Evolutionary conservation across 2,888 invertebrate genomes (phyloP).

Genomic region (Idaea biselata): DNA sequence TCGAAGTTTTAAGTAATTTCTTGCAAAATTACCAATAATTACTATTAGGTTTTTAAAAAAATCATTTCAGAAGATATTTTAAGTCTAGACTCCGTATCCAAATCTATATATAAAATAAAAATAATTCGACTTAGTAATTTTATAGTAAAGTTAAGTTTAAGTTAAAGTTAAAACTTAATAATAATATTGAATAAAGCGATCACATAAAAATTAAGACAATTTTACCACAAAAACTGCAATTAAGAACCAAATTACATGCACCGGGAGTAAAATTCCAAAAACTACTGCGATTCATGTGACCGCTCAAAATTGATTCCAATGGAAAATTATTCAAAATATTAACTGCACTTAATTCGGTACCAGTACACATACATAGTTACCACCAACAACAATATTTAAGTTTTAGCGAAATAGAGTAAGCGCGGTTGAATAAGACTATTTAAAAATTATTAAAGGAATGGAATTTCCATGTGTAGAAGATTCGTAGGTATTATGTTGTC

Average conservation of each 20-base stretch:
- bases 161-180: not conserved
- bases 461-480: too few relatives aligned
- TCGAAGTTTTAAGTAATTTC: too few relatives aligned
- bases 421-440: not conserved
- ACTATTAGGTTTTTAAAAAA: too few relatives aligned
- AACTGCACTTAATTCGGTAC: conserved; percentile 31
- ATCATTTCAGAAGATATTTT: too few relatives aligned
- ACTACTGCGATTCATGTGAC: conserved; percentile 1
- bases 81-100: too few relatives aligned
- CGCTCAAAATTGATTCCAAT: conserved; percentile 26
- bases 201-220: not conserved
- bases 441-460: too few relatives aligned
- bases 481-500: too few relatives aligned
- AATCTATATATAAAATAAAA: too few relatives aligned
- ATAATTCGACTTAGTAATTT: too few relatives aligned
- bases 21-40: too few relatives aligned
- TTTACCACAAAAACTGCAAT: not conserved
- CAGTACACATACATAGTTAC: conserved; percentile 2
- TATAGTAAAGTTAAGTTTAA: not conserved
- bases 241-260: not conserved
- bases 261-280: conserved; percentile 2
- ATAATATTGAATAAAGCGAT: not conserved
- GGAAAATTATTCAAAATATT: conserved; percentile 30
- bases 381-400: not conserved
- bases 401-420: not conserved